Evolutionary conservation across 2,888 invertebrate species (phyloP).

Genomic region (Drosophila robusta): DNA sequence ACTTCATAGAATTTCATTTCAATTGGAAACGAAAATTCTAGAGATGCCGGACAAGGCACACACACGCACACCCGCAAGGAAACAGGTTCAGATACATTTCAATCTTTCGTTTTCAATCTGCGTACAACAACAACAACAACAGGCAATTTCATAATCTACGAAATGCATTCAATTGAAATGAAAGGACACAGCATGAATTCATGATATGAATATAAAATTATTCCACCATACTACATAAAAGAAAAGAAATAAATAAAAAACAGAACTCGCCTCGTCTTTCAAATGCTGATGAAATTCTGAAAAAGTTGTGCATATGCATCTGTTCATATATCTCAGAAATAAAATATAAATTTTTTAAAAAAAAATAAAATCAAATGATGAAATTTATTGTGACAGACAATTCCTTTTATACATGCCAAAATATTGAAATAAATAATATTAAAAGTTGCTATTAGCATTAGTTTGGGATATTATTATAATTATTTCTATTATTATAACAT

Average conservation of each 20-base stretch:
- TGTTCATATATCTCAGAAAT: background rate
- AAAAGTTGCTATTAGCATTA: no score
- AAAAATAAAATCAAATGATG: background rate
- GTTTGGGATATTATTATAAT: no score
- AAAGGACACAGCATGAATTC: constrained; percentile 66
- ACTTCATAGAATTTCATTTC: constrained; percentile 60
- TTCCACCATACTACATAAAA: constrained; percentile 1
- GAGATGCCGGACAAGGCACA: constrained; percentile 35
- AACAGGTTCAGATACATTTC: constrained; percentile 70
- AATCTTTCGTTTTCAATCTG: constrained; percentile 72
- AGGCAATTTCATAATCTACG: constrained; percentile 42
- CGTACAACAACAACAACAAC: constrained; percentile 33
- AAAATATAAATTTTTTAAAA: background rate
- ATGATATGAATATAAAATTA: constrained; percentile 74
- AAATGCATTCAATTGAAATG: constrained; percentile 75
- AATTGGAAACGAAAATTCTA: constrained; percentile 54
- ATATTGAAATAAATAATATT: no score
- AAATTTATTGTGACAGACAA: background rate
- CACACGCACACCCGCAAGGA: constrained; percentile 16
- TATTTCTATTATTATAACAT: no score
- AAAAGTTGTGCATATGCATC: background rate
- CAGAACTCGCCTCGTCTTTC: constrained; percentile 20
- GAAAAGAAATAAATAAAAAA: background rate
- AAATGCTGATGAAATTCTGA: constrained; percentile 44
- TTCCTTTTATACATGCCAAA: no score